These are phyloP conservation scores for Aspidoscelis tigris DNA, from an alignment of 2,113 vertebrate species.

Conservation along the genomic window DNA sequence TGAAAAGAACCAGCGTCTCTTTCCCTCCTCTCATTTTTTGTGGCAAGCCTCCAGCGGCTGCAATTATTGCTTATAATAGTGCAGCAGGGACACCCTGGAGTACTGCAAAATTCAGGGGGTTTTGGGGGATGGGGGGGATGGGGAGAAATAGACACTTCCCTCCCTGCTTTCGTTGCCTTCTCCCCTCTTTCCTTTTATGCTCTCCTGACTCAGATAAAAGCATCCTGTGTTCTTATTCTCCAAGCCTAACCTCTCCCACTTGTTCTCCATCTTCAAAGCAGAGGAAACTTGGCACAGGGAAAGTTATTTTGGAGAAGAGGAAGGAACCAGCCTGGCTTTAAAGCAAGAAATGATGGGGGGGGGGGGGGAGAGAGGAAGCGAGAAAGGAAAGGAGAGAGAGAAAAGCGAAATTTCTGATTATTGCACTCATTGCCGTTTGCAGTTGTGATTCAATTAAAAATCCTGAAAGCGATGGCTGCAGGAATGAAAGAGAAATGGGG, in stretches of 20 bases:
- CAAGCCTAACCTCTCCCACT: background rate
- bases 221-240: background rate
- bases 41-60: background rate
- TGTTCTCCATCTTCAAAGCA: conserved; percentile 24
- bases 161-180: background rate
- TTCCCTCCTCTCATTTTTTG: background rate
- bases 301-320: background rate
- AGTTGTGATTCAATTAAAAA: conserved; percentile 1
- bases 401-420: background rate
- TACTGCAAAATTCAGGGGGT: background rate
- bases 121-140: no score
- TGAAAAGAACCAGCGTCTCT: background rate
- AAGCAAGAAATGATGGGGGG: background rate
- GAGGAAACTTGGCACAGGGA: background rate
- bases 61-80: background rate
- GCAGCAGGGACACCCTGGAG: background rate
- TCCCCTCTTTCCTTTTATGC: background rate
- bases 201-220: conserved; percentile 31
- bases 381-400: background rate
- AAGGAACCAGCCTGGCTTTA: conserved; percentile 8
- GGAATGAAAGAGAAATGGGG: background rate
- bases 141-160: background rate
- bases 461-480: background rate
- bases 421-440: background rate
- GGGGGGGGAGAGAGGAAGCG: background rate